A percentile compares a stretch with the other conserved stretches of the same genome.
Conservation (phyloP, 1,140 invertebrate species). For the Trichonephila clavipes region DNA sequence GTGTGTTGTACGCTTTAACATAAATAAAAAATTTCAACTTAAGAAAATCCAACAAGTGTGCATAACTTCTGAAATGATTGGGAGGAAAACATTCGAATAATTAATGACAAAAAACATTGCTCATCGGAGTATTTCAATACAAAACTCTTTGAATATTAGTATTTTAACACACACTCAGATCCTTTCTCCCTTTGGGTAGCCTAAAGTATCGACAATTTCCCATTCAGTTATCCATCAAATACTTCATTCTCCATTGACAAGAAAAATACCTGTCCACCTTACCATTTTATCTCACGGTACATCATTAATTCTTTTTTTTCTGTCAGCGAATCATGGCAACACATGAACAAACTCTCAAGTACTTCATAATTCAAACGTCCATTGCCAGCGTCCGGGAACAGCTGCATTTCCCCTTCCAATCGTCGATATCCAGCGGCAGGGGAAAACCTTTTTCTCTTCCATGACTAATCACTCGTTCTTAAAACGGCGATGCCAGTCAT, state of each 20-base stretch:
- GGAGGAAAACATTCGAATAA: no score
- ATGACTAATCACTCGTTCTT: slow-evolving; percentile 27
- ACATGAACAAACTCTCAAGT: slow-evolving; percentile 5
- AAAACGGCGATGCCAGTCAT: slow-evolving; percentile 8
- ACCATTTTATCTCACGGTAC: neutral
- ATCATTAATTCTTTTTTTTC: no score
- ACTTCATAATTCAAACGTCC: neutral
- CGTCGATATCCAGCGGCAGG: neutral
- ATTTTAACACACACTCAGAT: no score
- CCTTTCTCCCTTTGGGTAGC: no score
- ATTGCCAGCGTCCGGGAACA: neutral
- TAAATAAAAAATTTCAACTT: no score
- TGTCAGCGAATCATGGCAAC: neutral
- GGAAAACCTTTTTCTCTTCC: neutral
- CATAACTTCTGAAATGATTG: no score
- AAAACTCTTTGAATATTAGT: no score
- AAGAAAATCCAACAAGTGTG: no score
- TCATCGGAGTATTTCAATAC: no score
- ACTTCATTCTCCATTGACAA: neutral
- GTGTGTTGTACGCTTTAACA: no score
- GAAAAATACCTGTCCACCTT: neutral
- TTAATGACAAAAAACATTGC: no score
- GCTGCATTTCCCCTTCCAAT: neutral
- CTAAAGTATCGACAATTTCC: no score
- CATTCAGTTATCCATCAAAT: neutral